Percentiles rank a stretch among this genome's conserved stretches.
These are phyloP conservation scores for Stegana nigrithorax DNA, from an alignment of 2,888 invertebrate genomes.

Conservation along the genomic window DNA sequence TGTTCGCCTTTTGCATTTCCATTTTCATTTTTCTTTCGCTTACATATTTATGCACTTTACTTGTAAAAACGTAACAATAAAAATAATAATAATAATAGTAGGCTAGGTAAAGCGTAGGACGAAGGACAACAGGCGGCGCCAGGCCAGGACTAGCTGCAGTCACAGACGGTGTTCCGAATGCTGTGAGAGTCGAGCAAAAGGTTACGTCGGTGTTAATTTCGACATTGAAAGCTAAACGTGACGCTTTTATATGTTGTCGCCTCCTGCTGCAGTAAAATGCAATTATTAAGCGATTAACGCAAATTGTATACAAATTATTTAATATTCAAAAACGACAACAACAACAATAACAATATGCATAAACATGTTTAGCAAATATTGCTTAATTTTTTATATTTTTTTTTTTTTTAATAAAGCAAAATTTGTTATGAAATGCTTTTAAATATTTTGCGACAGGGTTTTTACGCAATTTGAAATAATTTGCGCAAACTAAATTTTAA, in stretches of 20 bases:
- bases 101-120: too few species aligned
- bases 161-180: too few species aligned
- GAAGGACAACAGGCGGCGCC: too few species aligned
- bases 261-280: background rate
- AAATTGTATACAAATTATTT: background rate
- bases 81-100: background rate
- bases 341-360: background rate
- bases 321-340: background rate
- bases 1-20: too few species aligned
- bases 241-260: background rate
- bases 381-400: background rate
- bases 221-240: background rate
- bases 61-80: background rate
- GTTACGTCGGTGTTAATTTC: background rate
- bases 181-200: too few species aligned
- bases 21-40: background rate
- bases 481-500: conserved; percentile 12
- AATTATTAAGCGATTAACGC: background rate
- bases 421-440: background rate
- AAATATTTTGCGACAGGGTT: background rate
- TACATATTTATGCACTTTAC: conserved; percentile 7
- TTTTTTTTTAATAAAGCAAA: background rate
- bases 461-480: conserved; percentile 1
- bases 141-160: too few species aligned
- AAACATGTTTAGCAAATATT: background rate